Evolutionary conservation across 2,113 vertebrate genomes (phyloP), one percentile per base, ranked within the genome.

Genomic region (Cyanoderma ruficeps): DNA sequence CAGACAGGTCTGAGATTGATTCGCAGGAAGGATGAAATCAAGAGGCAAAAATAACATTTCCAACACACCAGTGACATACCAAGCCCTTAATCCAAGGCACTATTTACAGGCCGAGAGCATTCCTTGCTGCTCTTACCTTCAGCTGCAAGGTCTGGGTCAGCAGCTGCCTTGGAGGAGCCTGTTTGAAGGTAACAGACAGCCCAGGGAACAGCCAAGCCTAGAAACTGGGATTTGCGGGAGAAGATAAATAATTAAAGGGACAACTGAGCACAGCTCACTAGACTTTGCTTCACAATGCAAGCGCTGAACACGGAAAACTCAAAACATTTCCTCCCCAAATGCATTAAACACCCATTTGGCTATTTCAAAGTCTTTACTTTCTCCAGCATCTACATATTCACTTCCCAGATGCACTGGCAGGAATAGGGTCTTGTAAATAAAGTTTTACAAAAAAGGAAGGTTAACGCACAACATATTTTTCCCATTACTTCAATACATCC

Each of bases 11-110:
- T 78, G 37, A 78, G 83, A 93, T 42, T 57, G 83, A 89, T 89
- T 63, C 0, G 0, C 39, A 91, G 72, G 72, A 93, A 94, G 77
- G 91, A 87, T 89, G 91, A 89, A 93, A 89, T 81, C 87, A 89
- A 78, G 77, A 93, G 69, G 81, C 88, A 95, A 92, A 95, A 96
- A 91, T 87, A 89, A 87, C 84, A 59, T 83, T 91, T 91, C 90
- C 74, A 91, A 47, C 60, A 60, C 69, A 89, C 30, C 81, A 95
- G 52, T 78, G 81, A 91, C 60, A 82, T 15, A 46, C 15, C 9
- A 1, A 90, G 61, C 72, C 61, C 89, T 67, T 80, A 63, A 89
- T 71, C 69, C 83, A 87, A 81, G 6, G 1, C 72, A 31, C 42
- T 92, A 56, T 91, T 90, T 82, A 60, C 57, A 71, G 42, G 84